Conservation (phyloP, 2,797 vertebrate species). For the Galagoides demidoff region DNA sequence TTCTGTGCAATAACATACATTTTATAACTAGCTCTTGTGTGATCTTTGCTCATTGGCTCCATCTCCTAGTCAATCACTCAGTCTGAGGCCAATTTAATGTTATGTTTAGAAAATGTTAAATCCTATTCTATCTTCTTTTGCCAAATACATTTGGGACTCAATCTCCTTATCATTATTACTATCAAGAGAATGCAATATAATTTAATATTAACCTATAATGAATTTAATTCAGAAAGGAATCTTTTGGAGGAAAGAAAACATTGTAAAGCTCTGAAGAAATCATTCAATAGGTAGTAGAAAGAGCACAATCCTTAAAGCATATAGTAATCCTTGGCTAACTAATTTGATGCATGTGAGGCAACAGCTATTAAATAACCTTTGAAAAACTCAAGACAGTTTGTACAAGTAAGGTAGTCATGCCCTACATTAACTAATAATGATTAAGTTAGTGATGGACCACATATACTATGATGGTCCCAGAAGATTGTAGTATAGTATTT, state of each 20-base stretch:
- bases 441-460: neutral
- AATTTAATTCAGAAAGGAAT: constrained; percentile 28
- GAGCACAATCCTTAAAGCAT: constrained; percentile 2
- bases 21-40: constrained; percentile 25
- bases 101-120: constrained; percentile 58
- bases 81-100: constrained; percentile 3
- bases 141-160: neutral
- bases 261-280: constrained; percentile 1
- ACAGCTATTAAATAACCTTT: neutral
- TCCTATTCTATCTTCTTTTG: constrained; percentile 15
- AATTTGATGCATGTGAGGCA: constrained; percentile 47
- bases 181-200: constrained; percentile 40
- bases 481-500: neutral
- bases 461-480: neutral
- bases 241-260: constrained; percentile 24
- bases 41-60: constrained; percentile 26
- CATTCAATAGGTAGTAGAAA: constrained; percentile 32
- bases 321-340: constrained; percentile 34
- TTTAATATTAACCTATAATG: constrained; percentile 43
- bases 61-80: neutral
- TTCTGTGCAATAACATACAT: constrained; percentile 1
- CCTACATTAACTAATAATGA: neutral
- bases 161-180: constrained; percentile 30
- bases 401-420: neutral
- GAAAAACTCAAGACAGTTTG: constrained; percentile 19